Evolutionary conservation across 2,113 vertebrate species (phyloP).

Genomic region (Epinephelus lanceolatus): DNA sequence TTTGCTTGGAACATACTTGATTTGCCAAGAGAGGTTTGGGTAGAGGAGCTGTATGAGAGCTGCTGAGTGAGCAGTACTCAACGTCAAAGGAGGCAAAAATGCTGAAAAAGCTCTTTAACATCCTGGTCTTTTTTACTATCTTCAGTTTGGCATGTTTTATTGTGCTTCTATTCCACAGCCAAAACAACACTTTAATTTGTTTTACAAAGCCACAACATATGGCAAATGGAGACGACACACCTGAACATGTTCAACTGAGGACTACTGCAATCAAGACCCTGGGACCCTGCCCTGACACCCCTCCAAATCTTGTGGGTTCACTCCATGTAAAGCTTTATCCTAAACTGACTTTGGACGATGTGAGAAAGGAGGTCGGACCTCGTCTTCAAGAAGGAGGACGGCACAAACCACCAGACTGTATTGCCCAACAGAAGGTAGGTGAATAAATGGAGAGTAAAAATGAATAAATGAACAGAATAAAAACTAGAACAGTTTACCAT

Average conservation of each 20-base stretch:
- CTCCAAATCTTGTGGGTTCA: constrained; percentile 83
- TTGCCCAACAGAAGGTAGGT: constrained; percentile 87
- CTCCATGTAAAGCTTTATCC: constrained; percentile 87
- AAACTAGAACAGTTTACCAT: too few species aligned
- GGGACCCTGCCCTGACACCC: constrained; percentile 53
- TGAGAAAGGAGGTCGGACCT: constrained; percentile 45
- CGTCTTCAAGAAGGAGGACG: constrained; percentile 87
- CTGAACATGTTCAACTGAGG: neutral
- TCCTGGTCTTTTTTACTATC: neutral
- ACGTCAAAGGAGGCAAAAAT: neutral
- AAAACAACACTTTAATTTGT: accelerated
- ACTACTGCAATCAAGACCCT: neutral
- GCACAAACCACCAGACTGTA: constrained; percentile 87
- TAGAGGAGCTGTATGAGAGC: neutral
- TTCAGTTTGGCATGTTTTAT: neutral
- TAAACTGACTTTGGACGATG: constrained; percentile 75
- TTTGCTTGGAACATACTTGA: constrained; percentile 21
- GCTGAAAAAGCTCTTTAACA: neutral
- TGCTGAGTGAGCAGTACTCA: neutral
- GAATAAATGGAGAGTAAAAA: too few species aligned
- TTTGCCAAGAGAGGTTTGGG: constrained; percentile 38
- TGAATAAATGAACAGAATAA: too few species aligned
- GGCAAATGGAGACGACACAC: accelerated
- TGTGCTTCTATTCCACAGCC: neutral
- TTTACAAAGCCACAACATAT: accelerated